Evolutionary conservation across 2,888 invertebrate genomes (phyloP).

Genomic region (Eurytoma adleriae): DNA sequence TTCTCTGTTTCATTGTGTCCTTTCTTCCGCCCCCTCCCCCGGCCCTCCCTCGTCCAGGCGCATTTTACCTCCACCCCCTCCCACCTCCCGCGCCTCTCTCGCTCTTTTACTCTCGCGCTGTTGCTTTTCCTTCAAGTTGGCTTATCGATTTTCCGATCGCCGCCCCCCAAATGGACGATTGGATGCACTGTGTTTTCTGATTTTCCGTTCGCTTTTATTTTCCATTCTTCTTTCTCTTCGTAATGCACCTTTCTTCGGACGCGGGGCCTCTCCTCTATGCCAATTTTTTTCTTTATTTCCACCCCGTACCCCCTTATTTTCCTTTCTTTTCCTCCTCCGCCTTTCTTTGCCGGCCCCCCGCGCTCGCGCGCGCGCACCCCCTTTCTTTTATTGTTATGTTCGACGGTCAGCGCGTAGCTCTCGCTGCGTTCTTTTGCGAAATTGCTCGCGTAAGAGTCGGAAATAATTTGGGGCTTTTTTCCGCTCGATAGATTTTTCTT

Average conservation of each 20-base stretch:
- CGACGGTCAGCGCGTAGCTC: conserved; percentile 22
- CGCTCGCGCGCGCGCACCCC: too few relatives aligned
- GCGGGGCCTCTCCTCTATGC: not conserved
- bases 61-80: conserved; percentile 17
- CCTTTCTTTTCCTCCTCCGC: not conserved
- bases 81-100: conserved; percentile 6
- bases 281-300: conserved; percentile 30
- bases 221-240: conserved; percentile 47
- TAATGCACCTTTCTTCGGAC: conserved; percentile 47
- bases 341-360: not conserved
- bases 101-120: conserved; percentile 17
- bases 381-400: conserved; percentile 50
- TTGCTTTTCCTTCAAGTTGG: conserved; percentile 49
- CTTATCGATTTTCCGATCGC: conserved; percentile 55
- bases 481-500: conserved; percentile 53
- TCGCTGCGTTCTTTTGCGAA: conserved; percentile 48
- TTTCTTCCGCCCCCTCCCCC: conserved; percentile 27
- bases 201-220: conserved; percentile 49
- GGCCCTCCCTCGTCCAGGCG: conserved; percentile 7
- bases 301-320: not conserved
- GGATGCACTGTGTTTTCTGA: conserved; percentile 55
- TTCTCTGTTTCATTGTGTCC: conserved; percentile 34
- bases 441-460: conserved; percentile 52
- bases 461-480: conserved; percentile 56
- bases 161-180: conserved; percentile 48